Percentiles rank a stretch among this genome's conserved stretches.
These are phyloP conservation scores for Rugalucina vietnamica DNA, from an alignment of 2,888 invertebrate genomes.

Conservation along the genomic window DNA sequence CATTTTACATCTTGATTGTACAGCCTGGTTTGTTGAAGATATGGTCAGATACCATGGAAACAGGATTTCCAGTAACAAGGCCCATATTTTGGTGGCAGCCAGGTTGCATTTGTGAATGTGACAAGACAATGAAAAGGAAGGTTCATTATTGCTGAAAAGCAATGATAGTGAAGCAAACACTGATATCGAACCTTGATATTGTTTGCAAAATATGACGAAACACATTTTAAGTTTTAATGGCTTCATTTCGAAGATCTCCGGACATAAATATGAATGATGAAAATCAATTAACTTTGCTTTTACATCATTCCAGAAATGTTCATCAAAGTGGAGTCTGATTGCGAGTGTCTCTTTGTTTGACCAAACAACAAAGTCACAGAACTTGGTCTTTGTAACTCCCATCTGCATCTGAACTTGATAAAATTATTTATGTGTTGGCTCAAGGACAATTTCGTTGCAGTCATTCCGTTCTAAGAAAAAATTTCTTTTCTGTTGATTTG, in stretches of 20 bases:
- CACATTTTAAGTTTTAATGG: too few species aligned
- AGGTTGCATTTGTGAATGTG: too few species aligned
- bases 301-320: neutral
- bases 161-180: too few species aligned
- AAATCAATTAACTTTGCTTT: neutral
- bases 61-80: too few species aligned
- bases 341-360: neutral
- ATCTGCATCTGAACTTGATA: neutral
- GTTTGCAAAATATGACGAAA: too few species aligned
- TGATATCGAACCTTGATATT: too few species aligned
- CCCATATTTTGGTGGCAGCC: too few species aligned
- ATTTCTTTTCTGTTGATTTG: neutral
- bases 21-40: too few species aligned
- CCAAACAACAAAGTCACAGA: neutral
- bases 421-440: neutral
- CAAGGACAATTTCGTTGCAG: neutral
- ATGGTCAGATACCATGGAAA: too few species aligned
- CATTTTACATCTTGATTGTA: too few species aligned
- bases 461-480: neutral
- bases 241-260: neutral
- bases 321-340: neutral
- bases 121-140: too few species aligned
- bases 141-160: too few species aligned
- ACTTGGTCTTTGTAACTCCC: neutral
- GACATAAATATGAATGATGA: neutral